Evolutionary conservation across 2,113 vertebrate genomes (phyloP).

Genomic region (Corapipo altera): DNA sequence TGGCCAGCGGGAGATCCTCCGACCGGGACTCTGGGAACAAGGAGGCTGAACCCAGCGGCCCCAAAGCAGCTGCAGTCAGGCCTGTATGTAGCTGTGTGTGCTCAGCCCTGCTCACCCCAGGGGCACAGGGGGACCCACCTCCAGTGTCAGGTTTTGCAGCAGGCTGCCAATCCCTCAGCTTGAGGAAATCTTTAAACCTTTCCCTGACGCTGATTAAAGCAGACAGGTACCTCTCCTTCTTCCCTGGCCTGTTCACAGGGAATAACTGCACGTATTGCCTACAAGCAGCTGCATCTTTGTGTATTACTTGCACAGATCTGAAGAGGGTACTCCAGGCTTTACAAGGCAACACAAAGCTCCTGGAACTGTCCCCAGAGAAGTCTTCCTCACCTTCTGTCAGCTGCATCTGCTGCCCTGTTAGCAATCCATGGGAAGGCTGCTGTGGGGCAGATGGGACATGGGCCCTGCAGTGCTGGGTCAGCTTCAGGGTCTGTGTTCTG

Average conservation of each 20-base stretch:
- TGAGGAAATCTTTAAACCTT: background rate
- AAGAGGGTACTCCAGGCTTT: constrained; percentile 65
- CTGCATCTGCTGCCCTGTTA: background rate
- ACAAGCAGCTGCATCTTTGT: background rate
- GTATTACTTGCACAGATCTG: constrained; percentile 46
- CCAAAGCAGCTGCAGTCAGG: constrained; percentile 68
- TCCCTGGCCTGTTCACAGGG: background rate
- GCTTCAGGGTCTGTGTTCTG: background rate
- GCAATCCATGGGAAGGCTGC: background rate
- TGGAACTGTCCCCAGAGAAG: background rate
- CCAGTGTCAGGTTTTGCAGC: background rate
- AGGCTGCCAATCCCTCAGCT: background rate
- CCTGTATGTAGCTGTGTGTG: constrained; percentile 60
- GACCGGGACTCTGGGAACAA: constrained; percentile 85
- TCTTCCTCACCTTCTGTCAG: background rate
- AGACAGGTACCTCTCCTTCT: background rate
- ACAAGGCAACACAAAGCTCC: background rate
- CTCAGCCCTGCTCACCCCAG: background rate
- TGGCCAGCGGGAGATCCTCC: constrained; percentile 89
- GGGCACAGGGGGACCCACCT: background rate
- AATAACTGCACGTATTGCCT: background rate
- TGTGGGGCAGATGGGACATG: background rate
- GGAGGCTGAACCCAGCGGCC: constrained; percentile 74
- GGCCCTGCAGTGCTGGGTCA: background rate
- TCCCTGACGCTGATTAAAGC: background rate